Evolutionary conservation across 2,797 vertebrate species (phyloP).

Genomic region (Dicrostonyx torquatus): DNA sequence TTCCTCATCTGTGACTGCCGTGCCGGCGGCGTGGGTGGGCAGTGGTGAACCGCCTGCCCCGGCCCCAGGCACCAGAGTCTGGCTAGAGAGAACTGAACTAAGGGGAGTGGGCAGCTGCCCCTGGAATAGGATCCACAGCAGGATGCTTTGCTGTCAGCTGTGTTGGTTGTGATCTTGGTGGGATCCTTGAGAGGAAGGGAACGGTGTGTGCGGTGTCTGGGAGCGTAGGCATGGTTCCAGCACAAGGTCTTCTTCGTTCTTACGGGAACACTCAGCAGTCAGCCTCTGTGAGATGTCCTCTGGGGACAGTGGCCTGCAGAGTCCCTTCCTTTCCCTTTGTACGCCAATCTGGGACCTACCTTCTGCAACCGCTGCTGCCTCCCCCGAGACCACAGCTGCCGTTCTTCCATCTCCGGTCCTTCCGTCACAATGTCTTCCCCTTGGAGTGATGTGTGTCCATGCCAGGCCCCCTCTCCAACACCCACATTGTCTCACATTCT

Average conservation of each 20-base stretch:
- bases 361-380: neutral
- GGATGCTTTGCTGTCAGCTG: neutral
- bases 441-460: neutral
- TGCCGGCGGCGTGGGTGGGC: neutral
- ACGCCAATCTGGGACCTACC: neutral
- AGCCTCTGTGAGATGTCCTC: neutral
- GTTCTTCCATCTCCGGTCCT: neutral
- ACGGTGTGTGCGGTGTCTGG: rapidly evolving
- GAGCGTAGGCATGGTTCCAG: neutral
- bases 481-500: conserved; percentile 44
- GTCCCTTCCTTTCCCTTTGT: neutral
- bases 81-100: neutral
- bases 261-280: neutral
- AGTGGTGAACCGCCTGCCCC: rapidly evolving
- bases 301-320: neutral
- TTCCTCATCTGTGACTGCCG: neutral
- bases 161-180: neutral
- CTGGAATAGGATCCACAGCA: neutral
- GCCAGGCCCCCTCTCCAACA: neutral
- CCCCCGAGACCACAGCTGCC: neutral
- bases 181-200: neutral
- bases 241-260: neutral
- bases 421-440: neutral
- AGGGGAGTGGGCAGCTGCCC: neutral
- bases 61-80: neutral